Conservation (phyloP, 2,113 vertebrate genomes). For the Tenrec ecaudatus region DNA sequence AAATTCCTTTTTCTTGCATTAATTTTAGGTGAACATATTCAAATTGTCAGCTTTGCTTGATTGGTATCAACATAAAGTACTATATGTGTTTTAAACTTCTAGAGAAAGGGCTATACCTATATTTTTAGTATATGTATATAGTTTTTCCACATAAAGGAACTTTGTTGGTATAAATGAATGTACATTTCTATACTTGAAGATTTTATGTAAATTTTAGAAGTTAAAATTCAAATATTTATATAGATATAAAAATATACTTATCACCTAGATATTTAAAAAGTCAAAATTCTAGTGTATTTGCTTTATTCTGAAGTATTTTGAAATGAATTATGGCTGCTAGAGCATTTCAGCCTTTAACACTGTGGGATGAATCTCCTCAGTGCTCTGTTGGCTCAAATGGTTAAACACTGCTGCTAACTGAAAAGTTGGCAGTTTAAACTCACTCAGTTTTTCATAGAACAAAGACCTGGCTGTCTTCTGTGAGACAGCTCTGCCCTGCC, state of each 20-base stretch:
- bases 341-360: neutral
- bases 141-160: slow-evolving; percentile 10
- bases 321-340: neutral
- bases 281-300: slow-evolving; percentile 10
- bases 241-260: slow-evolving; percentile 20
- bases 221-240: neutral
- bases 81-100: neutral
- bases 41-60: neutral
- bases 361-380: neutral
- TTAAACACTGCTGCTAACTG: neutral
- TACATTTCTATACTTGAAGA: neutral
- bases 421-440: neutral
- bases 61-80: neutral
- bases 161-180: neutral
- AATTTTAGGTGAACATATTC: neutral
- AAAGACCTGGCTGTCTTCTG: neutral
- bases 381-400: neutral
- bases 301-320: neutral
- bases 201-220: neutral
- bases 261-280: slow-evolving; percentile 1
- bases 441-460: neutral
- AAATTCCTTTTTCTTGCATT: neutral
- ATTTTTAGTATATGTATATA: neutral
- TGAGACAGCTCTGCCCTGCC: neutral
- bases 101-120: neutral